Evolutionary conservation across 1,140 invertebrate species (phyloP), one percentile per base, ranked within the genome.

Genomic region (Brachionus koreanus): DNA sequence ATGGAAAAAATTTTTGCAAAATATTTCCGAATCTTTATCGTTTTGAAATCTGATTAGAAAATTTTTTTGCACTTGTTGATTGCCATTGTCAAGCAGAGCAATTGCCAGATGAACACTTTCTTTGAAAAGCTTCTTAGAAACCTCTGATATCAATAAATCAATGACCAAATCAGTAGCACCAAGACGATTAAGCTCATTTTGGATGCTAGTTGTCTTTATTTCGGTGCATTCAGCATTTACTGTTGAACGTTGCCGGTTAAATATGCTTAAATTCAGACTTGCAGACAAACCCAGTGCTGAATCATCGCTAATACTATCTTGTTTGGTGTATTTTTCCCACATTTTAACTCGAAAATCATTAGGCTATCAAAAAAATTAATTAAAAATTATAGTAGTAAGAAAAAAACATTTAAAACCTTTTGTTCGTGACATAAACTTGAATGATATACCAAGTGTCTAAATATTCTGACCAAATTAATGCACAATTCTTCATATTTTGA

Each of bases 71-170:
- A 98, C 97, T 9, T 94, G 93, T 1, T 93, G 93, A 90, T 99
- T 99, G 12, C 98, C 98, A 29, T 97, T 97, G 90, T 98, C 96
- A 7, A 99, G 89, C 7, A 99, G 90, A 0, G 97, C 97, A 84
- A 98, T 99, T 33, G 96, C 98, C 49, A 99, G 89, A 87, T 98
- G 94, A 33, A 99, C 94, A 37, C 93, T 95, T 88, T 98, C 95
- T 0, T 94, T 91, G 88, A 99, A 98, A 84, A 99, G 96, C 94
- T 93, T 79, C 83, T 88, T 85, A 65, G 87, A 89, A 43, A 88
- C 88, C 83, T 91, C 91, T 84, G 89, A 97, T 82, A 98, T 97
- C 69, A 99, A 95, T 63, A 99, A 90, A 86, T 99, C 97, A 2
- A 98, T 95, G 3, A 99, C 96, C 69, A 99, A 91, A 88, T 98